phyloP scores from a whole-genome alignment of 2,797 vertebrate species.

The Enteromius fasciolatus region DNA sequence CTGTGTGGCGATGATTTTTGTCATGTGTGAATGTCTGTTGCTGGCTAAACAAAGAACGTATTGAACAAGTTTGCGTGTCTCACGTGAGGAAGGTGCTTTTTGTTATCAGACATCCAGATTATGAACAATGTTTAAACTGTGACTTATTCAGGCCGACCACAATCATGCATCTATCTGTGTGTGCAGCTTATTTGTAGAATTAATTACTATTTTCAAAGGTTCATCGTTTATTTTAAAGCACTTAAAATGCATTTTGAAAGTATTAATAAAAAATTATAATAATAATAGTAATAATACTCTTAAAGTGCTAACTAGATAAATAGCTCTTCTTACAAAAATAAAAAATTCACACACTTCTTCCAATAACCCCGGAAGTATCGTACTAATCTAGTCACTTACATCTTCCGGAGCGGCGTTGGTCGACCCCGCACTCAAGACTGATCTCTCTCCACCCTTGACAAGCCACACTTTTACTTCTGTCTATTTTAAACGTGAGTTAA shows the following conservation, averaged over 20 bases:
- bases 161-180: background rate
- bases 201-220: background rate
- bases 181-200: background rate
- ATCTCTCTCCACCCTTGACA: background rate
- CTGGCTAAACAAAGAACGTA: constrained; percentile 11
- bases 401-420: constrained; percentile 18
- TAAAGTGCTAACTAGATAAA: background rate
- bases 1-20: constrained; percentile 10
- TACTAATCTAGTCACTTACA: background rate
- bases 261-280: no score
- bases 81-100: constrained; percentile 21
- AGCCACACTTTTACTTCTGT: background rate
- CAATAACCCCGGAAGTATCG: constrained; percentile 8
- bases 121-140: background rate
- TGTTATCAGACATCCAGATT: constrained; percentile 3
- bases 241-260: background rate
- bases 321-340: background rate
- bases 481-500: constrained; percentile 32
- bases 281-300: no score
- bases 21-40: background rate
- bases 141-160: background rate
- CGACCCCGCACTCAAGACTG: background rate
- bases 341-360: no score
- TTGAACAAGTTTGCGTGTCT: constrained; percentile 6
- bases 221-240: background rate